Percentiles rank a stretch among this genome's conserved stretches.
phyloP scores from a whole-genome alignment of 2,113 vertebrate genomes.

The Indicator indicator region DNA sequence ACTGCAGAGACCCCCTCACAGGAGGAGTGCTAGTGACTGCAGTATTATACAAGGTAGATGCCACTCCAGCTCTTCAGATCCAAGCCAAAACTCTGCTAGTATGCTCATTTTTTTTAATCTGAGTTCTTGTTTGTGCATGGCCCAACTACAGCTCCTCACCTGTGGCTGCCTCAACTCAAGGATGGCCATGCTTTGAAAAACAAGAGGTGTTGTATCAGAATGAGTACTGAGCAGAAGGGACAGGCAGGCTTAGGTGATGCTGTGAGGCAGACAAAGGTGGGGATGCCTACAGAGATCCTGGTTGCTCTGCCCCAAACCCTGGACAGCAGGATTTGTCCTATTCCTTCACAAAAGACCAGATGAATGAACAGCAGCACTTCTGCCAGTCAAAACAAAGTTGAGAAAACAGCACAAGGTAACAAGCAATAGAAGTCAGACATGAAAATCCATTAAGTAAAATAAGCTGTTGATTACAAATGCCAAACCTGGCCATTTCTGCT shows the following conservation, averaged over 20 bases:
- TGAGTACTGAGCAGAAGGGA: neutral
- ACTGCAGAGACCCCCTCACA: neutral
- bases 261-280: neutral
- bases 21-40: neutral
- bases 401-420: constrained; percentile 44
- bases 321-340: neutral
- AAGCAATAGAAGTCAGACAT: neutral
- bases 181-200: neutral
- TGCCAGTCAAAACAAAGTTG: constrained; percentile 49
- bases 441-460: constrained; percentile 1
- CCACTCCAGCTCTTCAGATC: constrained; percentile 2
- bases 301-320: neutral
- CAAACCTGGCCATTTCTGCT: neutral
- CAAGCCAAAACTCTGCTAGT: constrained; percentile 11
- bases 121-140: neutral
- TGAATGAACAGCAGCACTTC: neutral
- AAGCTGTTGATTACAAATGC: neutral
- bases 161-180: neutral
- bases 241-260: neutral
- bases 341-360: neutral
- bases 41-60: neutral
- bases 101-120: neutral
- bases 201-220: neutral
- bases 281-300: neutral
- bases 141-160: neutral